Evolutionary conservation across 2,888 invertebrate genomes (phyloP), one percentile per base, ranked within the genome.

Genomic region (Lepidocyrtinus sp.): DNA sequence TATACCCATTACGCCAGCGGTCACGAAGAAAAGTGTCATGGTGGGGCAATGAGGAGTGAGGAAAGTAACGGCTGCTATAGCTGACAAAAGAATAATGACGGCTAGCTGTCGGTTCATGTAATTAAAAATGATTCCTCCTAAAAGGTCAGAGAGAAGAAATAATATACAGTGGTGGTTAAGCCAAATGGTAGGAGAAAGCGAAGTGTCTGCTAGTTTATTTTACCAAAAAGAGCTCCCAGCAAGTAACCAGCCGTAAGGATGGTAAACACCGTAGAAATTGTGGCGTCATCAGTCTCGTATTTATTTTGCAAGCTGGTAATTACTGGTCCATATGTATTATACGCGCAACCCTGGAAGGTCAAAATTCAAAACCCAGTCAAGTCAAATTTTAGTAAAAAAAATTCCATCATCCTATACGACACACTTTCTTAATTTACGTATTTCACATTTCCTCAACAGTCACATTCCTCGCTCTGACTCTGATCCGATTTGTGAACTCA

Each of bases 201-300:
- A n/a, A n/a, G n/a, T n/a, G n/a, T n/a, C n/a, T n/a, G n/a, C n/a
- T n/a, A n/a, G n/a, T n/a, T n/a, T n/a, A n/a, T n/a, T 50, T 2
- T 50, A 84, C 84, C 75, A n/a, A 24, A 25, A 46, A 84, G 61
- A 15, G 81, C 83, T 67, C 83, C 84, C 17, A 82, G 25, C 50
- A 83, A 63, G 50, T 76, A 82, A 2, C 22, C 25, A 0, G 70
- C 71, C 1, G 81, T 71, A 36, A 76, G 15, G 25, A 84, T 70
- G 0, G 81, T 81, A 64, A 84, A 83, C 19, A 83, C 82, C 0
- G n/a, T 69, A 9, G 84, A 84, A 15, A 84, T 82, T 7, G 81
- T 71, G 12, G 78, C 74, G 17, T 74, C 72, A 17, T 68, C 68
- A 5, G 80, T 82, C 0, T 76, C 73, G 72, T 82, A 84, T 22